These are phyloP conservation scores for Hemiscyllium ocellatum DNA, from an alignment of 2,113 vertebrate species.

Conservation along the genomic window DNA sequence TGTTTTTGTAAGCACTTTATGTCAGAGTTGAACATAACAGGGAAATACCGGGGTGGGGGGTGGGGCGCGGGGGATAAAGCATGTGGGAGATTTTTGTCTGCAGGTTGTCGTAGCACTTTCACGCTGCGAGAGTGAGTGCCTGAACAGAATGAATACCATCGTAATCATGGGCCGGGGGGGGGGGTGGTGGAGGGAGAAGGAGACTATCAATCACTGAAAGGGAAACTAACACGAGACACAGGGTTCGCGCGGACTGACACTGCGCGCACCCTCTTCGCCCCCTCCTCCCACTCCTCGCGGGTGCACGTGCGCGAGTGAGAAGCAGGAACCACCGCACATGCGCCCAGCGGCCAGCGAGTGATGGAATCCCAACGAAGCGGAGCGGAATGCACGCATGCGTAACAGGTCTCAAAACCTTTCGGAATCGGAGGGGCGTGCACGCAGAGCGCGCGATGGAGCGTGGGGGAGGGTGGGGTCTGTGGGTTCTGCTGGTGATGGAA, in stretches of 20 bases:
- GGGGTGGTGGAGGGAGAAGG: background rate
- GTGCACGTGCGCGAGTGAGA: background rate
- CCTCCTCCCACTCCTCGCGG: too few relatives aligned
- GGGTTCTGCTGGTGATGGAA: too few relatives aligned
- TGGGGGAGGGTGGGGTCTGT: too few relatives aligned
- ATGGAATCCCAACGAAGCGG: slow-evolving; percentile 1
- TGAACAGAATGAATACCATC: background rate
- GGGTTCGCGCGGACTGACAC: too few relatives aligned
- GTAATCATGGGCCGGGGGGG: too few relatives aligned
- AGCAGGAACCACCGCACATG: background rate
- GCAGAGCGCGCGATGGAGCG: background rate
- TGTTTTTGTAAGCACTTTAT: background rate
- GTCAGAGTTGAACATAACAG: background rate
- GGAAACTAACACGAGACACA: too few relatives aligned
- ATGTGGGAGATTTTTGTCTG: background rate
- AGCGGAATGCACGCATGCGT: slow-evolving; percentile 34
- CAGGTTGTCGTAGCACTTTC: background rate
- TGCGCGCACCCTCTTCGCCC: too few relatives aligned
- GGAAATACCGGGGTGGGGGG: too few relatives aligned
- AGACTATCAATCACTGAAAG: background rate
- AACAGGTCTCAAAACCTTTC: background rate
- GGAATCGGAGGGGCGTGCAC: background rate
- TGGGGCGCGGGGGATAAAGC: too few relatives aligned
- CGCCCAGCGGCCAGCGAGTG: background rate
- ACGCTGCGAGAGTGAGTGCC: background rate